Evolutionary conservation across 1,140 invertebrate genomes (phyloP).

Genomic region (Hyles vespertilio): DNA sequence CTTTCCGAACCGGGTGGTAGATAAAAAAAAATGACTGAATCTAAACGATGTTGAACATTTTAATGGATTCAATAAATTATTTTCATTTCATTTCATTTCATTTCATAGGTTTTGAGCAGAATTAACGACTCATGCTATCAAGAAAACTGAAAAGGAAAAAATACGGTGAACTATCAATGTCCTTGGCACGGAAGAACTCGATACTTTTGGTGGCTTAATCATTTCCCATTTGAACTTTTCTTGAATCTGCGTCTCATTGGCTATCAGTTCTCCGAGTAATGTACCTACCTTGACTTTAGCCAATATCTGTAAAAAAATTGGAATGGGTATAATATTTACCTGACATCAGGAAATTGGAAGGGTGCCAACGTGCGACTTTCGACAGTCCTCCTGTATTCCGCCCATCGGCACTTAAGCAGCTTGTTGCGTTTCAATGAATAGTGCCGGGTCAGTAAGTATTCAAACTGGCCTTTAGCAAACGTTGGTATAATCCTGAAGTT

Average conservation of each 20-base stretch:
- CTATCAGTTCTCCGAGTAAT: neutral
- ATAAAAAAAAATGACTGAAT: no score
- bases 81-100: no score
- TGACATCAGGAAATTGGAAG: conserved; percentile 14
- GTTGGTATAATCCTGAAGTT: conserved; percentile 39
- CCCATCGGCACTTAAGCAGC: conserved; percentile 38
- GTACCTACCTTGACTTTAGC: neutral
- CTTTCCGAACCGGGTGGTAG: no score
- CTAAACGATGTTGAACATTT: no score
- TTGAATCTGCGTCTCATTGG: neutral
- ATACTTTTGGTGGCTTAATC: neutral
- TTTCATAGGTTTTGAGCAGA: no score
- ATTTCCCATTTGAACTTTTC: neutral
- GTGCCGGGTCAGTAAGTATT: conserved; percentile 32
- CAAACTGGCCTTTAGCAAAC: conserved; percentile 44
- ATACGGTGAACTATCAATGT: neutral
- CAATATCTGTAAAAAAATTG: no score
- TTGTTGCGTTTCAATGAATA: conserved; percentile 42
- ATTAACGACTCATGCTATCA: no score
- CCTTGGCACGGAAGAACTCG: neutral
- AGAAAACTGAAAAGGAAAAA: no score
- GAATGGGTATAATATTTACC: neutral
- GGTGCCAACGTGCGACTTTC: conserved; percentile 20
- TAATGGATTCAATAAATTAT: no score
- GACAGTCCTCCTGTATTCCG: conserved; percentile 36